Evolutionary conservation across 1,140 invertebrate species (phyloP), one percentile per base, ranked within the genome.

Genomic region (Lepidurus arcticus): DNA sequence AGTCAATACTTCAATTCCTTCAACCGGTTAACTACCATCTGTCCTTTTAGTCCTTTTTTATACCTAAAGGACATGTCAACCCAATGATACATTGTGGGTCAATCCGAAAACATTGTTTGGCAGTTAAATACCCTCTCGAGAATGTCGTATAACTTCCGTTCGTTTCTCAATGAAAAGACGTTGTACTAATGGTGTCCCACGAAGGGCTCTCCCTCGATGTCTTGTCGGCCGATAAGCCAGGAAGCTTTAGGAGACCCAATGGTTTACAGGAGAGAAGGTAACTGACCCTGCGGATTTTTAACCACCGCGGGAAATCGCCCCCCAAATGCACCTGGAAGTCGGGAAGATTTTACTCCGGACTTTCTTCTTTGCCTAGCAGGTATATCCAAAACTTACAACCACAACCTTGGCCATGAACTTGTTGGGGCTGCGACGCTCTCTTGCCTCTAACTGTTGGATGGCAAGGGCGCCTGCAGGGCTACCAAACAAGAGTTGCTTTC

Each of bases 221-320:
- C 53, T 65, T 16, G n/a, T 65, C 53, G 53, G 53, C 21, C 16
- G 8, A 21, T 21, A n/a, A 4, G 53, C n/a, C 53, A n/a, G 53
- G 53, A 65, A 65, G 53, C 21, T 65, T 16, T n/a, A 21, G 53
- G 21, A 65, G 53, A 65, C 53, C 53, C 53, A 65, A 65, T 65
- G 53, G 53, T 65, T 65, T 65, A 65, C 53, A 65, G 21, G 53
- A 13, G 53, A 21, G 21, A 65, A 65, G 53, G 53, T 65, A 65
- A 65, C 53, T 65, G 53, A 65, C 53, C 53, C 53, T 65, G 53
- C 53, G 53, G 53, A 65, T 65, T 65, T 65, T 65, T 65, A 65
- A 65, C 53, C 53, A 65, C 53, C 53, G 53, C 53, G 53, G n/a
- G 53, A 65, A 65, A 65, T 21, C 21, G 6, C 53, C 53, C 21